Conservation (phyloP, 2,797 vertebrate genomes). For the Muscicapa striata region DNA sequence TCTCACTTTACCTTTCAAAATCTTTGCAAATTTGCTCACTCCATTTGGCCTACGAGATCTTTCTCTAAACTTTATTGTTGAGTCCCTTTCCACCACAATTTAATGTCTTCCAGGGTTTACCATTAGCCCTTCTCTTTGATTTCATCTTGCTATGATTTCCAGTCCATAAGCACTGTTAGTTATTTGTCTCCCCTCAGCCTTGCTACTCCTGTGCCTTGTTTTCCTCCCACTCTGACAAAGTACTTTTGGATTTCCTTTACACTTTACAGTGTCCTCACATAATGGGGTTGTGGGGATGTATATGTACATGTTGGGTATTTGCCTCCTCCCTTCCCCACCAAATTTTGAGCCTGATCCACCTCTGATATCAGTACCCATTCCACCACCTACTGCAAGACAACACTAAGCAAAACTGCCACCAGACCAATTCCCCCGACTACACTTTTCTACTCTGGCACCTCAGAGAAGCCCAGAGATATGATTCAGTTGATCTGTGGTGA, state of each 20-base stretch:
- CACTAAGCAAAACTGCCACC: background rate
- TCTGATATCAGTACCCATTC: background rate
- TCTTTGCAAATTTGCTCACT: background rate
- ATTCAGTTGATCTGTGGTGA: background rate
- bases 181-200: background rate
- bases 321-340: background rate
- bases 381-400: background rate
- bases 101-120: background rate
- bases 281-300: background rate
- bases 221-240: background rate
- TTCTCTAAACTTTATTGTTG: background rate
- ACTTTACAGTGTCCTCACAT: background rate
- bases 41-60: background rate
- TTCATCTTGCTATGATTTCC: background rate
- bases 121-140: background rate
- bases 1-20: background rate
- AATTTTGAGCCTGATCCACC: background rate
- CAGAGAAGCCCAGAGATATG: background rate
- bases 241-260: background rate
- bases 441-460: background rate
- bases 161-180: background rate
- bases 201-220: background rate
- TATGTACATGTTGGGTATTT: rapidly evolving
- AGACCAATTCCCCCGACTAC: background rate
- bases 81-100: background rate